Percentiles rank a stretch among this genome's conserved stretches.
Conservation (phyloP, 2,888 invertebrate species). For the Athalia circularis region DNA sequence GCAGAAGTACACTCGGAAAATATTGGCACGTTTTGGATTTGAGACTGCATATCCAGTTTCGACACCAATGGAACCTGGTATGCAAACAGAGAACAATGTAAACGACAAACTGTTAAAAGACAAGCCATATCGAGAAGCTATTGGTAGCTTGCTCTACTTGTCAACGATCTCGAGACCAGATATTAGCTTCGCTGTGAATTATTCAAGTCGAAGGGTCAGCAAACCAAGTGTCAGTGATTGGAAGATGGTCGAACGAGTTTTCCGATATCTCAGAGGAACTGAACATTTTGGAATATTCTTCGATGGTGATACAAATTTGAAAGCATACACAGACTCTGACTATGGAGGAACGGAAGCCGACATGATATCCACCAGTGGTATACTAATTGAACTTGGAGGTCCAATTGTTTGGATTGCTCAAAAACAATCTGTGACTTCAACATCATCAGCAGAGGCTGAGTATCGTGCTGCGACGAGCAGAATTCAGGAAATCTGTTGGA, state of each 20-base stretch:
- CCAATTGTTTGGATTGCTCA: constrained; percentile 56
- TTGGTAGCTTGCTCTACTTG: constrained; percentile 16
- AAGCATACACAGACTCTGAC: constrained; percentile 54
- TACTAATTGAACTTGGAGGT: constrained; percentile 38
- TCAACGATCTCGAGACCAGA: constrained; percentile 4
- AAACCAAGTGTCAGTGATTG: constrained; percentile 47
- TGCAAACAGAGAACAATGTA: constrained; percentile 55
- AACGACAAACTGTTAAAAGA: no score
- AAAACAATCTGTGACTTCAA: constrained; percentile 54
- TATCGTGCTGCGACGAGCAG: constrained; percentile 61
- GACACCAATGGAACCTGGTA: constrained; percentile 60
- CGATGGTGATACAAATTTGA: constrained; percentile 38
- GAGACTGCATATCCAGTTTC: constrained; percentile 49
- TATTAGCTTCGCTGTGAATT: constrained; percentile 15
- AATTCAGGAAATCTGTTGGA: constrained; percentile 63
- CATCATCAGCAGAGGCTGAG: constrained; percentile 62
- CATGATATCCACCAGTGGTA: constrained; percentile 51
- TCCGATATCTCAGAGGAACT: constrained; percentile 48
- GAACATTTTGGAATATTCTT: constrained; percentile 47
- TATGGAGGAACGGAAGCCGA: constrained; percentile 52
- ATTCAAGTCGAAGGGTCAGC: constrained; percentile 26
- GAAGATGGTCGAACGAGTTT: constrained; percentile 46
- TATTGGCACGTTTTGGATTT: constrained; percentile 53
- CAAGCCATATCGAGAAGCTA: constrained; percentile 18
- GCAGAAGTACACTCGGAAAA: constrained; percentile 55